Percentiles rank a stretch among this genome's conserved stretches.
Conservation (phyloP, 2,888 invertebrate species). For the Leuctra nigra region DNA sequence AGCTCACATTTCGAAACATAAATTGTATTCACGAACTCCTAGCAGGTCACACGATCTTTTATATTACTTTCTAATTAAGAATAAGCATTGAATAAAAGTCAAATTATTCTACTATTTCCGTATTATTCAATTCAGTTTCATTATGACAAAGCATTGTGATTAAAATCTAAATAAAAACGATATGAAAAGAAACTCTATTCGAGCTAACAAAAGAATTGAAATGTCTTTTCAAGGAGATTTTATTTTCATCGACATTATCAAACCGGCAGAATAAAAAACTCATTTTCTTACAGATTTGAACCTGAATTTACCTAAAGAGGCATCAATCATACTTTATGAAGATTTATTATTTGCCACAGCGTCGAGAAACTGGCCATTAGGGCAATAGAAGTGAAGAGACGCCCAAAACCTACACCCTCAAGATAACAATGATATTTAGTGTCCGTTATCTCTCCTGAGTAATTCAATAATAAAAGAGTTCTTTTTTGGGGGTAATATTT, state of each 20-base stretch:
- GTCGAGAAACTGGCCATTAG: constrained; percentile 18
- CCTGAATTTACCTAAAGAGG: constrained; percentile 9
- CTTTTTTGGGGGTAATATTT: constrained; percentile 16
- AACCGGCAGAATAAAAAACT: not conserved
- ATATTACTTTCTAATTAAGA: too few species aligned
- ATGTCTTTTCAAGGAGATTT: not conserved
- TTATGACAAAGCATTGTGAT: too few species aligned
- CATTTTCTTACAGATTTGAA: not conserved
- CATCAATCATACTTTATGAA: constrained; percentile 18
- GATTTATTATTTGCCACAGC: constrained; percentile 7
- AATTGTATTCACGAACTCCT: too few species aligned
- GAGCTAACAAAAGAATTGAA: too few species aligned
- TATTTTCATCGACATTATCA: not conserved
- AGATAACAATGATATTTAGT: constrained; percentile 20
- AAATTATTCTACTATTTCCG: too few species aligned
- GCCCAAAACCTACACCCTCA: not conserved
- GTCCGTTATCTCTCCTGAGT: constrained; percentile 19
- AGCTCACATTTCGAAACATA: too few species aligned
- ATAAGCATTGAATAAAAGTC: too few species aligned
- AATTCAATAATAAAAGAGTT: constrained; percentile 21
- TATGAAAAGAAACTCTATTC: too few species aligned
- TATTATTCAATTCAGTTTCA: too few species aligned
- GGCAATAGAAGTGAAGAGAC: constrained; percentile 5
- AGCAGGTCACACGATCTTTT: too few species aligned
- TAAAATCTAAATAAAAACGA: too few species aligned